Conservation (phyloP, 2,888 invertebrate genomes). For the Orchesella flavescens region DNA sequence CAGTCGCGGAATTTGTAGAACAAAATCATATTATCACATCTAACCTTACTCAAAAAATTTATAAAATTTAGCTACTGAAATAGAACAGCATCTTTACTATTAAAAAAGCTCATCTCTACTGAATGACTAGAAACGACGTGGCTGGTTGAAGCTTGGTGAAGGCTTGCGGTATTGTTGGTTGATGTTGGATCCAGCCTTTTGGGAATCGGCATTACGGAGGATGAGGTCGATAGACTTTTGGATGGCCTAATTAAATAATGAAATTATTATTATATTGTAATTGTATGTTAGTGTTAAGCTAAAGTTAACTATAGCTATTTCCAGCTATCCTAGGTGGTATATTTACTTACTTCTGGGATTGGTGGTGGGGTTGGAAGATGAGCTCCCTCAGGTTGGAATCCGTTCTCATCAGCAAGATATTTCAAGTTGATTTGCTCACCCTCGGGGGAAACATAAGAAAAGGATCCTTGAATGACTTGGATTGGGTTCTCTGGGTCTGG, state of each 20-base stretch:
- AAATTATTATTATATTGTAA: background rate
- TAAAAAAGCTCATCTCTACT: no score
- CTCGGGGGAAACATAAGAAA: slow-evolving; percentile 26
- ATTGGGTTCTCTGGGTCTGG: slow-evolving; percentile 64
- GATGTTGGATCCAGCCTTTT: slow-evolving; percentile 32
- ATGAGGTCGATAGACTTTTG: slow-evolving; percentile 65
- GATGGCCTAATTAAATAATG: slow-evolving; percentile 43
- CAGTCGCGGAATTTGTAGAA: no score
- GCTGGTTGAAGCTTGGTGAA: slow-evolving; percentile 23
- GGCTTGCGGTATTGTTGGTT: slow-evolving; percentile 31
- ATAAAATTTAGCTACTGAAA: no score
- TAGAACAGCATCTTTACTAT: no score
- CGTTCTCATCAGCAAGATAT: slow-evolving; percentile 82
- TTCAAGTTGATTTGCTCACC: slow-evolving; percentile 77
- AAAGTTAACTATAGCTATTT: no score
- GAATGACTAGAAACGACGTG: slow-evolving; percentile 45
- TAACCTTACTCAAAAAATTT: no score
- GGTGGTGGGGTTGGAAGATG: slow-evolving; percentile 71
- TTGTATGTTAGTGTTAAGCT: no score
- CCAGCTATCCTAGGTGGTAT: no score
- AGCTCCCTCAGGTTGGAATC: slow-evolving; percentile 74
- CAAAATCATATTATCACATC: no score
- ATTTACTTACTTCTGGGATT: slow-evolving; percentile 59
- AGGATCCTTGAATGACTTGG: slow-evolving; percentile 63
- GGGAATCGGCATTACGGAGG: slow-evolving; percentile 38